phyloP scores from a whole-genome alignment of 2,113 vertebrate genomes.

The Phoxinus phoxinus region DNA sequence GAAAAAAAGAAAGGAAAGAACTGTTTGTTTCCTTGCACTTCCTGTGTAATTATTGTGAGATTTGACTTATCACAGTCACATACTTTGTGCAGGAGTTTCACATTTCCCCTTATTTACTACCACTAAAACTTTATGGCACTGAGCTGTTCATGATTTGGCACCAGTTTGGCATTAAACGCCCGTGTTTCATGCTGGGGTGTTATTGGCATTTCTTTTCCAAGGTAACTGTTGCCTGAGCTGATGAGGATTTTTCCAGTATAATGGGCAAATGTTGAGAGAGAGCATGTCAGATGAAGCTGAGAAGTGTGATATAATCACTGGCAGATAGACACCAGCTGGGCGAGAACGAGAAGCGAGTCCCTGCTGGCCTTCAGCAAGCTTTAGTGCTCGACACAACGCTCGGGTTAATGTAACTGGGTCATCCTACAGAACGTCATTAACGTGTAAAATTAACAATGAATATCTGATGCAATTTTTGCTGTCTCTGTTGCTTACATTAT shows the following conservation, averaged over 20 bases:
- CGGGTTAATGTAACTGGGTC: neutral
- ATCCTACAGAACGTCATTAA: neutral
- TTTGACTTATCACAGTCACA: neutral
- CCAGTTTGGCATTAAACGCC: neutral
- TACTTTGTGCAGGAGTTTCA: neutral
- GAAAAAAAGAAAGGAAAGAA: neutral
- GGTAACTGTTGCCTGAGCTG: slow-evolving; percentile 20
- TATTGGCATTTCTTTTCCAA: slow-evolving; percentile 7
- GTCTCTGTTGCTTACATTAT: neutral
- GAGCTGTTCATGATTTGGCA: slow-evolving; percentile 23
- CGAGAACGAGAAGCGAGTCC: neutral
- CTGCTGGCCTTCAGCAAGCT: neutral
- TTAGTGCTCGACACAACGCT: neutral
- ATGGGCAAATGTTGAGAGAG: slow-evolving; percentile 6
- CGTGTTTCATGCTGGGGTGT: neutral
- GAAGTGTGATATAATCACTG: neutral
- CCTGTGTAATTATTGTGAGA: neutral
- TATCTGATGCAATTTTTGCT: neutral
- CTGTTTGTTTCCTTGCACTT: neutral
- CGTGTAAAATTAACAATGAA: neutral
- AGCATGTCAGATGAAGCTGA: slow-evolving; percentile 20
- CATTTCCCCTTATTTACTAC: neutral
- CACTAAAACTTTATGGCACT: neutral
- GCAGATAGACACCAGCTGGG: neutral
- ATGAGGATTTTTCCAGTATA: neutral